Evolutionary conservation across 2,797 vertebrate species (phyloP).

Genomic region (Martes flavigula): DNA sequence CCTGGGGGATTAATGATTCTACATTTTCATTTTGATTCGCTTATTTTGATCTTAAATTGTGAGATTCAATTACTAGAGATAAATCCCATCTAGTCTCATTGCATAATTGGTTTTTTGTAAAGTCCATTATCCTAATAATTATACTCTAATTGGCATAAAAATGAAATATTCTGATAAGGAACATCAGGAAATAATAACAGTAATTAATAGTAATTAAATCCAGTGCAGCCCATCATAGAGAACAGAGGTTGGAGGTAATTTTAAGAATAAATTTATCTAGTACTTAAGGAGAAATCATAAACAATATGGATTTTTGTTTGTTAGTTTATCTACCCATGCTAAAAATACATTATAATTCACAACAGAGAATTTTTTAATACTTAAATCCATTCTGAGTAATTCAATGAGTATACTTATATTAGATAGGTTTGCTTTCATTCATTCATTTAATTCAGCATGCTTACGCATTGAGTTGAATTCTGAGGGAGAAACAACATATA

Average conservation of each 20-base stretch:
- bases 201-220: constrained; percentile 78
- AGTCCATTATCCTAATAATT: constrained; percentile 79
- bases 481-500: not conserved
- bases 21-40: constrained; percentile 72
- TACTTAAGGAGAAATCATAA: not conserved
- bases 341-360: not conserved
- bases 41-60: constrained; percentile 76
- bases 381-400: not conserved
- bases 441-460: not conserved
- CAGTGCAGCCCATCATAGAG: not conserved
- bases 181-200: constrained; percentile 75
- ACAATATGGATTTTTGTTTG: not conserved
- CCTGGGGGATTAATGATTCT: constrained; percentile 69
- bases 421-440: not conserved
- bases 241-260: constrained; percentile 38
- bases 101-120: constrained; percentile 76
- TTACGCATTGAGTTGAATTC: not conserved
- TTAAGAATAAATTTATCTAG: constrained; percentile 53
- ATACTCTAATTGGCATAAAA: constrained; percentile 73
- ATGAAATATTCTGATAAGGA: constrained; percentile 74
- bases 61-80: constrained; percentile 73
- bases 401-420: not conserved
- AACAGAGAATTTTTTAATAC: not conserved
- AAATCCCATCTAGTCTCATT: constrained; percentile 71
- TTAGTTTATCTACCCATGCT: not conserved